phyloP scores from a whole-genome alignment of 1,140 invertebrate genomes.

The Sipha flava region DNA sequence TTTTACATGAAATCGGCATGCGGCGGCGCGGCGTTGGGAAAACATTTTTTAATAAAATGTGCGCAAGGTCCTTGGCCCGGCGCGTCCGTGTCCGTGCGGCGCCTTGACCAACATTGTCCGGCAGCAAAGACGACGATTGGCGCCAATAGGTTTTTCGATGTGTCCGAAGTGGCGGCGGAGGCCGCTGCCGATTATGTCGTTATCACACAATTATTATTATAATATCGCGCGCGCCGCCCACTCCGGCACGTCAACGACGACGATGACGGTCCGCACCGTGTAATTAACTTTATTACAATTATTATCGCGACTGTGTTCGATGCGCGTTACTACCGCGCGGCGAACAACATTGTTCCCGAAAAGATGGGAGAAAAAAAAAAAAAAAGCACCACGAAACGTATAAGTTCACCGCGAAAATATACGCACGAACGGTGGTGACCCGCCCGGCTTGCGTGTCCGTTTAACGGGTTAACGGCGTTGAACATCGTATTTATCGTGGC shows the following conservation, averaged over 20 bases:
- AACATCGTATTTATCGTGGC: no score
- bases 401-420: no score
- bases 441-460: no score
- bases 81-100: constrained; percentile 14
- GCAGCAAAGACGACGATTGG: constrained; percentile 16
- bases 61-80: constrained; percentile 14
- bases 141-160: constrained; percentile 22
- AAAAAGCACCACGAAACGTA: no score
- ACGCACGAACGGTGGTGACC: no score
- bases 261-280: neutral
- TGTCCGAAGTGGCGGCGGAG: constrained; percentile 13
- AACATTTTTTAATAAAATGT: constrained; percentile 25
- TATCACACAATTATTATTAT: neutral
- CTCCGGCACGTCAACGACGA: constrained; percentile 9
- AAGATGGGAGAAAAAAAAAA: no score
- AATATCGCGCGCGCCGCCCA: neutral
- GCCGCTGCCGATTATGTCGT: constrained; percentile 10
- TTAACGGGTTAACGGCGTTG: no score
- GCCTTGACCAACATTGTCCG: constrained; percentile 32
- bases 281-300: neutral
- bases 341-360: no score
- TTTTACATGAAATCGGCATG: constrained; percentile 11
- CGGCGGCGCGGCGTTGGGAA: neutral
- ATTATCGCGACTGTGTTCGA: no score
- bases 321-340: no score